Base-by-base conservation (phyloP, 2,888 invertebrate genomes). In the Ophonus ardosiacus region DNA sequence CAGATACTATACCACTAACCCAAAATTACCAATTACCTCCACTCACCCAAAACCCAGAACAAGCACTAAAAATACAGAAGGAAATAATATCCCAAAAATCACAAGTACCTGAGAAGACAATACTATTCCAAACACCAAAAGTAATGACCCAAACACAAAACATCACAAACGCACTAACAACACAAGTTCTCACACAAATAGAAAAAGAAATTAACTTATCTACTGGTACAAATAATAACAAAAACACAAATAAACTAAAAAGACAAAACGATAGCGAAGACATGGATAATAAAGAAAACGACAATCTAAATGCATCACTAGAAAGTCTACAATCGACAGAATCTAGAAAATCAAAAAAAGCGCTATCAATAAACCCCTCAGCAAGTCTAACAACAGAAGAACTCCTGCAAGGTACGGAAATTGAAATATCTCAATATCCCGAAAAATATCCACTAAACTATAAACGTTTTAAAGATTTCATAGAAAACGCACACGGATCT, bases 401-500 rank as follows among this genome's bases (percentile, higher is more conserved):
- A n/a, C 2, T 38, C 1, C 56, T 51, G 24, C 13, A 59, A 57
- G 6, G 13, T n/a, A 31, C 0, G 24, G 5, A 24, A 79, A 57
- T 79, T 59, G 79, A 79, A 8, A 13, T 21, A 24, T 79, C 59
- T 24, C n/a, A 15, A 59, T 31, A 79, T 17, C 59, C 59, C 21
- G 59, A 59, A 17, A 59, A 79, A 57, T 59, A 59, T 21, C 31
- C 79, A 1, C 24, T 24, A n/a, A n/a, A 4, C 3, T 21, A 21
- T 61, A 61, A 80, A 13, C 15, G 15, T 15, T 80, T 80, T 31
- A 38, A 17, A 61, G 61, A 80, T 18, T 80, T 80, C 21, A 80
- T 80, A 18, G 80, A 80, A 31, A 80, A 61, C 17, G 61, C 80
- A 6, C 31, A 21, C 21, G 21, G 21, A 21, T 31, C 21, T 15